phyloP scores from a whole-genome alignment of 1,140 invertebrate species.

The Gryllus bimaculatus region DNA sequence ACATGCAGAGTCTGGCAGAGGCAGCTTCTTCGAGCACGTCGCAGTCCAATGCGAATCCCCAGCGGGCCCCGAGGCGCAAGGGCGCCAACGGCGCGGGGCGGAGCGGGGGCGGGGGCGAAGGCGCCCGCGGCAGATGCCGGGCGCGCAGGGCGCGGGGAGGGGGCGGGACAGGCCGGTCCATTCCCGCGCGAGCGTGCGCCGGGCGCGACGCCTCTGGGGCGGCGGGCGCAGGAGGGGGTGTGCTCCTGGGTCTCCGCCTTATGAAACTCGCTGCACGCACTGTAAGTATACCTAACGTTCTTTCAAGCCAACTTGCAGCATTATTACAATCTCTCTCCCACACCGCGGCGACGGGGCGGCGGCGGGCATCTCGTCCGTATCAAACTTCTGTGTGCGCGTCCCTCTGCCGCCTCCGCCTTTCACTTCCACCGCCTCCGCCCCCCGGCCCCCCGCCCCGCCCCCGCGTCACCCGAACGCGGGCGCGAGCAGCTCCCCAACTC shows the following conservation, averaged over 20 bases:
- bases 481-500: not conserved
- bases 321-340: conserved; percentile 4
- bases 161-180: not conserved
- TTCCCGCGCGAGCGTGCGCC: not conserved
- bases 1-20: too few relatives aligned
- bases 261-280: not conserved
- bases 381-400: not conserved
- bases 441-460: too few relatives aligned
- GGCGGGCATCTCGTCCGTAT: not conserved
- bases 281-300: not conserved
- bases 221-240: not conserved
- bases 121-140: not conserved
- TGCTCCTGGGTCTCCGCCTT: not conserved
- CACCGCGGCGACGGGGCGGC: not conserved
- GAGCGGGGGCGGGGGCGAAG: too few relatives aligned
- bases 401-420: not conserved
- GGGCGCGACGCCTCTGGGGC: too few relatives aligned
- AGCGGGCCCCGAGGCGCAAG: too few relatives aligned
- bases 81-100: too few relatives aligned
- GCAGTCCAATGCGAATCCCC: too few relatives aligned
- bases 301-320: not conserved
- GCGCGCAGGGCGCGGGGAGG: too few relatives aligned
- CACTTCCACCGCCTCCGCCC: not conserved
- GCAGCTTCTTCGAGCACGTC: too few relatives aligned
- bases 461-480: not conserved